Conservation (phyloP, 2,888 invertebrate species). For the Chaitophorus viminalis region DNA sequence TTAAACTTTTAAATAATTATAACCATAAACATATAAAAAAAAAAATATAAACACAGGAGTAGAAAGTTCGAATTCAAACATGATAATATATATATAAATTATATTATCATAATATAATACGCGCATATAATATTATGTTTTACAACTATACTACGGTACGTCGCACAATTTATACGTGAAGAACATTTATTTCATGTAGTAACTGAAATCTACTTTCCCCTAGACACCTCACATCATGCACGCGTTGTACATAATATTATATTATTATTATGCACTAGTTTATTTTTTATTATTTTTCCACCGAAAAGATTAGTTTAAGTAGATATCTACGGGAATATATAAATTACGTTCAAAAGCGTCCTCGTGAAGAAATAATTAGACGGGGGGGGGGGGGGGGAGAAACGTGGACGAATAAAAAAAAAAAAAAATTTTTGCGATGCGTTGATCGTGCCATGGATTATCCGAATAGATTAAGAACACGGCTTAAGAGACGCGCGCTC, state of each 20-base stretch:
- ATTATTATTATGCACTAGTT: too few species aligned
- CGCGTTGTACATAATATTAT: background rate
- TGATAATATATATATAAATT: too few species aligned
- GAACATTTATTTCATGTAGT: too few species aligned
- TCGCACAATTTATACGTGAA: too few species aligned
- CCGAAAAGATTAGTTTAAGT: background rate
- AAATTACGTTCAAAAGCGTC: background rate
- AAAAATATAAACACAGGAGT: too few species aligned
- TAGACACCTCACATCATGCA: too few species aligned
- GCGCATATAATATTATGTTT: too few species aligned
- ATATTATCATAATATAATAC: too few species aligned
- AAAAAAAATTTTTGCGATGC: background rate
- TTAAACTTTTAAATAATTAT: too few species aligned
- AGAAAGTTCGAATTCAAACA: too few species aligned
- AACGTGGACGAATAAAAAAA: background rate
- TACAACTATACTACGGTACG: too few species aligned
- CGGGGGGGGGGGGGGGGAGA: background rate
- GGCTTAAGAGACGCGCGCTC: background rate
- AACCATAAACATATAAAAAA: too few species aligned
- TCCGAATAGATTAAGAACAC: background rate
- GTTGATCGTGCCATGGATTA: slow-evolving; percentile 2
- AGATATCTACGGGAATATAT: background rate
- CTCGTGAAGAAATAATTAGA: background rate
- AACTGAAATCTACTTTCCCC: background rate
- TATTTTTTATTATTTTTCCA: background rate